Evolutionary conservation across 37 sponge, comb jelly and placozoan species (phyloP).

Genomic region (Beroe forskalii): DNA sequence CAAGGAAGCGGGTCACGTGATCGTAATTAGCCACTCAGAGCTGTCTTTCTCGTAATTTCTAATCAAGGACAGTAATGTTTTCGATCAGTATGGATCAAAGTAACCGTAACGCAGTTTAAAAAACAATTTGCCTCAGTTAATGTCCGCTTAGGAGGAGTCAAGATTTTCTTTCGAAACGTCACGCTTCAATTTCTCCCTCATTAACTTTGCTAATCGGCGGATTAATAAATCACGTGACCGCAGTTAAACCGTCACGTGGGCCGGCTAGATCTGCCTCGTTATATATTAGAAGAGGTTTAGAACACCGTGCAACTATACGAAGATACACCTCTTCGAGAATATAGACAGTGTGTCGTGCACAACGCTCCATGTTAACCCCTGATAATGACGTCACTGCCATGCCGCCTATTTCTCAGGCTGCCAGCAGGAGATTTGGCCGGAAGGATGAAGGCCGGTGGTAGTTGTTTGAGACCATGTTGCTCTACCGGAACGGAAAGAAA

Average conservation of each 20-base stretch:
- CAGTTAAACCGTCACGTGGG: neutral
- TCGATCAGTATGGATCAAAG: slow-evolving; percentile 54
- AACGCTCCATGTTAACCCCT: no score
- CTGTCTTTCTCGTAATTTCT: neutral
- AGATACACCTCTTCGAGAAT: no score
- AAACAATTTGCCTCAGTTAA: slow-evolving; percentile 22
- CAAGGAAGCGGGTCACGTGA: neutral
- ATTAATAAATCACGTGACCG: neutral
- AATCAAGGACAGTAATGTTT: slow-evolving; percentile 45
- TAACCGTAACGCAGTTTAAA: slow-evolving; percentile 44
- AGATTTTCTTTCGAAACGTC: slow-evolving; percentile 42
- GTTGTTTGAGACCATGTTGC: neutral
- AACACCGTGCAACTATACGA: neutral
- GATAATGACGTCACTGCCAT: no score
- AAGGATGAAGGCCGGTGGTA: neutral
- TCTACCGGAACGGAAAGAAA: neutral
- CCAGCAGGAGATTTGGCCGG: neutral
- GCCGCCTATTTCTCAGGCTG: no score
- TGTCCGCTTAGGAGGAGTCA: neutral
- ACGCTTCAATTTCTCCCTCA: slow-evolving; percentile 38
- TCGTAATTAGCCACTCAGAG: neutral
- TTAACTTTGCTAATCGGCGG: slow-evolving; percentile 8
- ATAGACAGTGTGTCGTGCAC: no score
- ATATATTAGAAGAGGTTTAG: neutral
- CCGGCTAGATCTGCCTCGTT: neutral